Percentiles rank a stretch among this genome's conserved stretches.
phyloP scores from a whole-genome alignment of 2,113 vertebrate genomes.

The Halichoeres trimaculatus region DNA sequence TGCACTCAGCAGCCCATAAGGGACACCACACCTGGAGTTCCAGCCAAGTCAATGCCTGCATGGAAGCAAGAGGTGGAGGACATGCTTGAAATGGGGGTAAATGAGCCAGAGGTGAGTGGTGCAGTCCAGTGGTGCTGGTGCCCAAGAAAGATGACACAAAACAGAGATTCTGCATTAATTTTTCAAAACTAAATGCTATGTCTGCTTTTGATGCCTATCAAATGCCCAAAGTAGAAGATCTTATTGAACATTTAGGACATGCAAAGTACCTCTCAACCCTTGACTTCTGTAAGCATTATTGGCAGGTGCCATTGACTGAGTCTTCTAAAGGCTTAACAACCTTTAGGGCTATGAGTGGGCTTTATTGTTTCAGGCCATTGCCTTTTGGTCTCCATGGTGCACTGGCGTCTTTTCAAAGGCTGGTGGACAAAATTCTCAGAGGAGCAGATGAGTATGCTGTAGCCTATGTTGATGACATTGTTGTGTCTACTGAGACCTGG shows the following conservation, averaged over 20 bases:
- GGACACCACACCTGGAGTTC: background rate
- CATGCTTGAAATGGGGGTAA: too few species aligned
- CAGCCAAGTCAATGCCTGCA: background rate
- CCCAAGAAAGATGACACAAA: background rate
- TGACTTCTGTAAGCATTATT: background rate
- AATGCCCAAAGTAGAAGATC: background rate
- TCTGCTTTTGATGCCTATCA: background rate
- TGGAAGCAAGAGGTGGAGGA: too few species aligned
- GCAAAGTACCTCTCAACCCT: background rate
- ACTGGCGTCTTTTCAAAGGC: background rate
- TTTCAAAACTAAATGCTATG: background rate
- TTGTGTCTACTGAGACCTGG: background rate
- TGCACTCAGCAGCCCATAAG: background rate
- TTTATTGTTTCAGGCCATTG: background rate
- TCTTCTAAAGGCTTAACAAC: background rate
- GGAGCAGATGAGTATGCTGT: background rate
- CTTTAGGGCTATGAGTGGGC: background rate
- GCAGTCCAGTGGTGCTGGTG: too few species aligned
- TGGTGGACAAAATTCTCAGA: background rate
- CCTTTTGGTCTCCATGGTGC: background rate
- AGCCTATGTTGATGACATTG: background rate
- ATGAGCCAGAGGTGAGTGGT: too few species aligned
- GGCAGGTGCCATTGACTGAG: background rate
- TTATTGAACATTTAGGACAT: background rate
- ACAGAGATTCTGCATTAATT: background rate